These are phyloP conservation scores for Gallinago solitaria DNA, from an alignment of 2,797 vertebrate species.

Conservation along the genomic window DNA sequence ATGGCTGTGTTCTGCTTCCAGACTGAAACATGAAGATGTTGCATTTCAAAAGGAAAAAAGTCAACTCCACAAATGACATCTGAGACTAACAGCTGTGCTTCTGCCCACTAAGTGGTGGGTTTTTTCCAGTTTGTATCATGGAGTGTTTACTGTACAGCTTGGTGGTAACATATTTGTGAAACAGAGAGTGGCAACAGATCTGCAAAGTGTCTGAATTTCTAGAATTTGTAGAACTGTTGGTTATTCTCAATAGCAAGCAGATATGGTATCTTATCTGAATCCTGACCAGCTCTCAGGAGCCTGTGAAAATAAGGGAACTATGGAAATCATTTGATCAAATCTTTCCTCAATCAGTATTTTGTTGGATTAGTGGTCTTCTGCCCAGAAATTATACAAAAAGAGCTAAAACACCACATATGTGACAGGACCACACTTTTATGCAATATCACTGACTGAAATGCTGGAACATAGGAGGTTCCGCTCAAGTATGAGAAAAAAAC, in stretches of 20 bases:
- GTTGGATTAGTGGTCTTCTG: not conserved
- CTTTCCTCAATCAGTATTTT: not conserved
- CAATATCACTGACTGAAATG: fast-evolving
- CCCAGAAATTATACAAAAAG: not conserved
- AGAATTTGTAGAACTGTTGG: not conserved
- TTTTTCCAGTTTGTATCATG: not conserved
- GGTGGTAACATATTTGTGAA: not conserved
- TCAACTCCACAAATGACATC: not conserved
- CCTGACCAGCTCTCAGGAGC: not conserved
- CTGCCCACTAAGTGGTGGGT: not conserved
- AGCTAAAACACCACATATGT: not conserved
- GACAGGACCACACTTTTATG: not conserved
- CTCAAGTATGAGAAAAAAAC: too few species aligned
- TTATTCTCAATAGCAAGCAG: not conserved
- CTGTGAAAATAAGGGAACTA: not conserved
- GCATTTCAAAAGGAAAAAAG: not conserved
- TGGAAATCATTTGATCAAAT: not conserved
- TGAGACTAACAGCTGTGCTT: not conserved
- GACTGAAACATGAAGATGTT: not conserved
- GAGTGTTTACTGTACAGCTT: not conserved
- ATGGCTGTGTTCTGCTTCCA: not conserved
- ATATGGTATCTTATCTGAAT: not conserved
- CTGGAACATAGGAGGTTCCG: not conserved
- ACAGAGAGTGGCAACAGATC: not conserved
- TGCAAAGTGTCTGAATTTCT: not conserved